These are phyloP conservation scores for Oligia latruncula DNA, from an alignment of 2,888 invertebrate genomes.

Conservation along the genomic window DNA sequence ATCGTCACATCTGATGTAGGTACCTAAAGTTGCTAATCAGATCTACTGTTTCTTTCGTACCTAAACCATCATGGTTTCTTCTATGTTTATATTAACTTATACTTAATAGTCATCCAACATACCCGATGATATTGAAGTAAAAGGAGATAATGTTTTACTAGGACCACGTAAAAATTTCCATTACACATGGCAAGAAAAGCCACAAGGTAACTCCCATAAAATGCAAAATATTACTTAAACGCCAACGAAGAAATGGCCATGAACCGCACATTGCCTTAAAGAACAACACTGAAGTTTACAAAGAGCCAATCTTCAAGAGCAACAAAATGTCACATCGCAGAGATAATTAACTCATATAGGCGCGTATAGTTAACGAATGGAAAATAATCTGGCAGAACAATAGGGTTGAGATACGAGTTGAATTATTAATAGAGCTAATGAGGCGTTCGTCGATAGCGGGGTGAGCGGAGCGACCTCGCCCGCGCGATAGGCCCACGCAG, in stretches of 20 bases:
- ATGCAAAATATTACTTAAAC: conserved; percentile 25
- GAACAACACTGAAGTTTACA: conserved; percentile 27
- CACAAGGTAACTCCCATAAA: conserved; percentile 27
- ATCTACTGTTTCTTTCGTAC: conserved; percentile 2
- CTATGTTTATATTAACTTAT: background rate
- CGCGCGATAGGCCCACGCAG: conserved; percentile 88
- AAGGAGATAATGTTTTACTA: background rate
- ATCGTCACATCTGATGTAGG: conserved; percentile 34
- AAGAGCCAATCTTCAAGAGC: conserved; percentile 54
- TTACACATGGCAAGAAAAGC: conserved; percentile 5
- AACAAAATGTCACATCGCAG: conserved; percentile 59
- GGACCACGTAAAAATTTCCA: background rate
- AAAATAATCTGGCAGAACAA: conserved; percentile 84
- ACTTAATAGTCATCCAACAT: background rate
- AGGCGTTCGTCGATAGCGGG: conserved; percentile 84
- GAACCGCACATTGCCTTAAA: conserved; percentile 35
- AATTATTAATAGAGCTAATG: conserved; percentile 89
- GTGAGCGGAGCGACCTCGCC: conserved; percentile 88
- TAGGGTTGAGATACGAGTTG: conserved; percentile 85
- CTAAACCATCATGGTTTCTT: background rate
- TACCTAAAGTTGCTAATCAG: conserved; percentile 37
- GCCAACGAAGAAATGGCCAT: conserved; percentile 32
- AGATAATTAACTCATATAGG: conserved; percentile 67
- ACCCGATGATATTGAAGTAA: background rate
- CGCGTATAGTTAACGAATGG: conserved; percentile 75